Conservation (phyloP, 2,797 vertebrate genomes). For the Scyliorhinus canicula region DNA sequence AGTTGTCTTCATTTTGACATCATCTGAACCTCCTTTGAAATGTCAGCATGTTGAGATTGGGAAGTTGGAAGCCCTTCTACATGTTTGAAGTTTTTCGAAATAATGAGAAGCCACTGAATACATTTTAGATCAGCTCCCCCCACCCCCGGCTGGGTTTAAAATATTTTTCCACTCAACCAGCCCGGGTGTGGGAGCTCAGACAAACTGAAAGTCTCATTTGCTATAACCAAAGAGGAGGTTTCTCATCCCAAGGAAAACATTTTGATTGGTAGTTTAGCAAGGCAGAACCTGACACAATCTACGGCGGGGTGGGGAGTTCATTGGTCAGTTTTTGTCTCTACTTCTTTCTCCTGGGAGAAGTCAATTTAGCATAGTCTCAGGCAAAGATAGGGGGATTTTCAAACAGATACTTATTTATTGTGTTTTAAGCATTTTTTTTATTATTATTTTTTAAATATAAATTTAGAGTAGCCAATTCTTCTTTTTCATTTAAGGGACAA, state of each 20-base stretch:
- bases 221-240: background rate
- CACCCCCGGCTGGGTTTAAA: background rate
- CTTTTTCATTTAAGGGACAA: no score
- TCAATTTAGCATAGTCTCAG: background rate
- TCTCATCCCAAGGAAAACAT: background rate
- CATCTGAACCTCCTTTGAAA: background rate
- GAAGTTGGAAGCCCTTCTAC: background rate
- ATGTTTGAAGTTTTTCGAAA: background rate
- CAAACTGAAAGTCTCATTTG: background rate
- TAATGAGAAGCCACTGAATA: background rate
- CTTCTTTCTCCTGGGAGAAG: background rate
- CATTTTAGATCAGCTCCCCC: background rate
- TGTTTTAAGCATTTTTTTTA: no score
- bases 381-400: background rate
- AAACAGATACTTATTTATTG: background rate
- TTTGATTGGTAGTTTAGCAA: background rate
- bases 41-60: no score
- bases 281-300: background rate
- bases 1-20: background rate
- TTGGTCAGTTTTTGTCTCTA: background rate
- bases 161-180: background rate
- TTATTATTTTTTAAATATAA: no score
- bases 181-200: background rate
- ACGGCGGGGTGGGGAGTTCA: background rate
- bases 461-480: no score